A percentile compares a stretch with the other conserved stretches of the same genome.
Evolutionary conservation across 2,113 vertebrate genomes (phyloP).

Genomic region (Ochotona princeps): DNA sequence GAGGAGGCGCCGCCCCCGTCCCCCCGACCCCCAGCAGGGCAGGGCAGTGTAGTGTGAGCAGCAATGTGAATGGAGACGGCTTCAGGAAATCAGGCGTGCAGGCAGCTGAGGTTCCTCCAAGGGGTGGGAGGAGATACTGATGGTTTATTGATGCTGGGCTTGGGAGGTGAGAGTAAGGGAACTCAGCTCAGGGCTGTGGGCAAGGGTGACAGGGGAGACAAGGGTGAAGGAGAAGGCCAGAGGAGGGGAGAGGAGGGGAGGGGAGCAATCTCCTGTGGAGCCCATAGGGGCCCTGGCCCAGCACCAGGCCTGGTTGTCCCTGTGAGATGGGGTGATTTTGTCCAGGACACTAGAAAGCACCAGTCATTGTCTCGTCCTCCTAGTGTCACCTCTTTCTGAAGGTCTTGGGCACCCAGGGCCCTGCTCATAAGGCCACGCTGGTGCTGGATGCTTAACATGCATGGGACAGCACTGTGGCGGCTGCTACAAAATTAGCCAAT

Average conservation of each 20-base stretch:
- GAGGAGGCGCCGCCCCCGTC: not conserved
- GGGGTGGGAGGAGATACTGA: not conserved
- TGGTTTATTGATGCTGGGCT: conserved; percentile 18
- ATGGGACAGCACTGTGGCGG: conserved; percentile 41
- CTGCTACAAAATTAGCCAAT: conserved; percentile 80
- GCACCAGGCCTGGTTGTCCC: not conserved
- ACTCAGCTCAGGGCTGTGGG: not conserved
- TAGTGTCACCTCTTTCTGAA: not conserved
- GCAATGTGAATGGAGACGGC: not conserved
- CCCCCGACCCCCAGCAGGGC: not conserved
- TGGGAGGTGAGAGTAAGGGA: not conserved
- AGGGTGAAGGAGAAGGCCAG: not conserved
- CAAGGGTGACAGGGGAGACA: not conserved
- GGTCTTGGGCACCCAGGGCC: not conserved
- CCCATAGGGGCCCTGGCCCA: not conserved
- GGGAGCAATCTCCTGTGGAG: not conserved
- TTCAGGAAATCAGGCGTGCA: conserved; percentile 32
- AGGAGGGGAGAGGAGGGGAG: no score
- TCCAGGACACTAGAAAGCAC: not conserved
- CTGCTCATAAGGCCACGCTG: not conserved
- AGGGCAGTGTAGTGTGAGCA: not conserved
- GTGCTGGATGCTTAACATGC: conserved; percentile 74
- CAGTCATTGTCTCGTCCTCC: not conserved
- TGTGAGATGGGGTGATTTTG: not conserved
- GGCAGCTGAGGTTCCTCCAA: not conserved